Percentiles rank a stretch among this genome's conserved stretches.
phyloP scores from a whole-genome alignment of 1,140 invertebrate genomes.

The Neodiprion pinetum region DNA sequence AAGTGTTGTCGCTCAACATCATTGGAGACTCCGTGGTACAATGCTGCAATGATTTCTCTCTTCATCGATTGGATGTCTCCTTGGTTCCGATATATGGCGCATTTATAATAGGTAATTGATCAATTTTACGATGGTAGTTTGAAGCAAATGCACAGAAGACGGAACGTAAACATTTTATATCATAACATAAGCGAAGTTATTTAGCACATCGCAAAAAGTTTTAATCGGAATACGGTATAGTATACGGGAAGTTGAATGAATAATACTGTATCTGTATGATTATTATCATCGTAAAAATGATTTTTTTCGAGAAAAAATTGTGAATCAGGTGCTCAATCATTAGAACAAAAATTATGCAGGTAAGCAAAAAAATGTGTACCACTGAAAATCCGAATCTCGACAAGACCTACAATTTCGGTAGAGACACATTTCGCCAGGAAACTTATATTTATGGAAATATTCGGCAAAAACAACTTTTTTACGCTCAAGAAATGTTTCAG shows the following conservation, averaged over 20 bases:
- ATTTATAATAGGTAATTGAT: background rate
- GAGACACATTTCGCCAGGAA: background rate
- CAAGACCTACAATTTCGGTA: background rate
- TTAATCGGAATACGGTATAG: too few relatives aligned
- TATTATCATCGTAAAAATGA: background rate
- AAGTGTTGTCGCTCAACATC: constrained; percentile 29
- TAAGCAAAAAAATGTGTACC: background rate
- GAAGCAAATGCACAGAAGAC: too few relatives aligned
- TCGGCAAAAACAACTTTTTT: background rate
- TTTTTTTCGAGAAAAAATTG: background rate
- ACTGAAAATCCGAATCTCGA: background rate
- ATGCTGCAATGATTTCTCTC: constrained; percentile 32
- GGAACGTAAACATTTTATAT: too few relatives aligned
- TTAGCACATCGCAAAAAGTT: too few relatives aligned
- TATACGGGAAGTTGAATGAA: background rate
- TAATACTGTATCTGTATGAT: background rate
- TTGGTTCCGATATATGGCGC: background rate
- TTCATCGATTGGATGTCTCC: constrained; percentile 24
- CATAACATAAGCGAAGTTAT: too few relatives aligned
- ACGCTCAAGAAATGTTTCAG: background rate
- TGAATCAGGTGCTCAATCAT: background rate
- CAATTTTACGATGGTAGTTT: background rate
- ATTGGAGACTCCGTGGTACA: constrained; percentile 26
- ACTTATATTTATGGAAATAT: background rate
- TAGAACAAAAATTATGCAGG: background rate